phyloP scores from a whole-genome alignment of 2,797 vertebrate genomes.

The Hyperoplus lanceolatus region DNA sequence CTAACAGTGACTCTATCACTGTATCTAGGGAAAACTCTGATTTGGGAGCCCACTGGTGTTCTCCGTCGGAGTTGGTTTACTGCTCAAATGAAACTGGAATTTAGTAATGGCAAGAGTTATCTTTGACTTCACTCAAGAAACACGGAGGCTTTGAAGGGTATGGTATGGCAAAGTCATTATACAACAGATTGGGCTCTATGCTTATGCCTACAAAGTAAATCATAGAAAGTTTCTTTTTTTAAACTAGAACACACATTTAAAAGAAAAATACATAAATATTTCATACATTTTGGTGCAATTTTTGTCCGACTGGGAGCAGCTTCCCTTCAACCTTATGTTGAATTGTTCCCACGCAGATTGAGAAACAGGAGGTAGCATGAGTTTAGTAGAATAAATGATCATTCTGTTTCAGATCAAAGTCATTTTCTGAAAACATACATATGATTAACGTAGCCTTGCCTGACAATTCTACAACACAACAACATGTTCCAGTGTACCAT shows the following conservation, averaged over 20 bases:
- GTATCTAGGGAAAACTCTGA: constrained; percentile 15
- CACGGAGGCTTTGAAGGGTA: background rate
- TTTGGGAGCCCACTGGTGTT: constrained; percentile 1
- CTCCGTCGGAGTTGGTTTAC: constrained; percentile 6
- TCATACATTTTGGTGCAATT: background rate
- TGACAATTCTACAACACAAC: background rate
- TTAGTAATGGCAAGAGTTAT: constrained; percentile 11
- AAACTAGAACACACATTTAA: background rate
- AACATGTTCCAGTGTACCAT: background rate
- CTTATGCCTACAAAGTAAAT: background rate
- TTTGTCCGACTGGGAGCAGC: background rate
- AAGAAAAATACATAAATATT: background rate
- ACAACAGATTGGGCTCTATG: background rate
- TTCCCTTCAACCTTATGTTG: background rate
- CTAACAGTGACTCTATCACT: background rate
- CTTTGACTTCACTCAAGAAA: constrained; percentile 8
- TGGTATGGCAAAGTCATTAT: background rate
- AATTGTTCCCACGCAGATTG: background rate
- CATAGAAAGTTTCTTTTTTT: background rate
- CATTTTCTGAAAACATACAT: background rate
- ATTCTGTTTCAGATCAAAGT: constrained; percentile 18
- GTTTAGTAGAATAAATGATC: background rate
- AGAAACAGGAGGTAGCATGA: background rate
- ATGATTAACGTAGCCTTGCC: background rate
- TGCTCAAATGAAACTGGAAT: constrained; percentile 9